Evolutionary conservation across 2,113 vertebrate species (phyloP).

Genomic region (Mirounga angustirostris): DNA sequence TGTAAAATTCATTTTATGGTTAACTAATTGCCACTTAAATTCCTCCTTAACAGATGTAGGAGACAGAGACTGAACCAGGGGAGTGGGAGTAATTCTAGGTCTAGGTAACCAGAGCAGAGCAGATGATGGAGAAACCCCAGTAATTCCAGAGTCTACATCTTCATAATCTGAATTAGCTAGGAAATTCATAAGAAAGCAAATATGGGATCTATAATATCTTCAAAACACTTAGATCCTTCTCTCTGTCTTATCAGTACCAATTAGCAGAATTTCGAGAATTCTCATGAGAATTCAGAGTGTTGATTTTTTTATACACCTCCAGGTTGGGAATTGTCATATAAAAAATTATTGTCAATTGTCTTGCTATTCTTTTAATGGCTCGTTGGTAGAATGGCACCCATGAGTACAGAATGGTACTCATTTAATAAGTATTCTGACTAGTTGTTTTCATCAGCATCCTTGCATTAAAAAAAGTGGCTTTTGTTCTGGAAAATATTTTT

Average conservation of each 20-base stretch:
- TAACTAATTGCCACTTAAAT: slow-evolving; percentile 23
- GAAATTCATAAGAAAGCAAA: neutral
- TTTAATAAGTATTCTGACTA: neutral
- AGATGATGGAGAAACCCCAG: neutral
- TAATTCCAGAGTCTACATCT: neutral
- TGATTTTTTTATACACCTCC: neutral
- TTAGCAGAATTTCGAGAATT: neutral
- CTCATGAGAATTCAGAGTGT: neutral
- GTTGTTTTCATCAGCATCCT: slow-evolving; percentile 1
- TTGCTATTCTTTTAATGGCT: neutral
- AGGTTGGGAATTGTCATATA: neutral
- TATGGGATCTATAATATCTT: neutral
- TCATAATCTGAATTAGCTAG: neutral
- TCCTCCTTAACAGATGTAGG: neutral
- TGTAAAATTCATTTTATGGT: neutral
- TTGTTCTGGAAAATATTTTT: neutral
- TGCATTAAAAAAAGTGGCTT: neutral
- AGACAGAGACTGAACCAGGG: neutral
- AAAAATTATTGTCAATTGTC: neutral
- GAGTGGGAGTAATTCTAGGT: neutral
- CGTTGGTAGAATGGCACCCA: neutral
- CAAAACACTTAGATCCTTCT: neutral
- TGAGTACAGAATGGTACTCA: neutral
- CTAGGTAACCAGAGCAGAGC: neutral
- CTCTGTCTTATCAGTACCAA: neutral